Conservation (phyloP, 2,113 vertebrate species). For the Serinus canaria region DNA sequence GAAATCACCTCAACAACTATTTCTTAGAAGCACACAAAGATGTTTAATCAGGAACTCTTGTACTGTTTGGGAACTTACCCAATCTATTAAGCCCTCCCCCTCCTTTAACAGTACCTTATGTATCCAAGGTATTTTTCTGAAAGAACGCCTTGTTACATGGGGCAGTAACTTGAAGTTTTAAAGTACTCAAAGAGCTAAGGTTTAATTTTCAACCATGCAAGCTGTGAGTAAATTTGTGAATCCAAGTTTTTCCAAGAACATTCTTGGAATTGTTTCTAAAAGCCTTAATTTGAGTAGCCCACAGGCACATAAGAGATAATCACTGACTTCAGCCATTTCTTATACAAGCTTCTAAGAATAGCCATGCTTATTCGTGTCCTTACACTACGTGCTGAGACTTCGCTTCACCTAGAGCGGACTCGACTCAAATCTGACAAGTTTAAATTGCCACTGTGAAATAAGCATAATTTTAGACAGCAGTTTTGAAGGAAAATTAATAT, state of each 20-base stretch:
- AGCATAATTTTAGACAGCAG: background rate
- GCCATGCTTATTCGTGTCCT: accelerated
- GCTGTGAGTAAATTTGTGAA: background rate
- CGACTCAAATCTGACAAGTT: accelerated
- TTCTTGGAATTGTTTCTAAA: background rate
- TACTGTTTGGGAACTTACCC: background rate
- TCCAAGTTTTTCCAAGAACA: background rate
- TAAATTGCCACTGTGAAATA: background rate
- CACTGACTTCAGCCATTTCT: background rate
- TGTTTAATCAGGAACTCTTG: background rate
- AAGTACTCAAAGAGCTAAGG: background rate
- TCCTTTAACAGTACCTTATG: background rate
- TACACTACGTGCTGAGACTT: background rate
- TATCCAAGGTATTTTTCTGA: background rate
- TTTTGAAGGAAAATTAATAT: background rate
- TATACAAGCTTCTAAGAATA: background rate
- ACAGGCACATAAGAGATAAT: background rate
- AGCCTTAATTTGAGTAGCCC: background rate
- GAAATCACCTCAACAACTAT: background rate
- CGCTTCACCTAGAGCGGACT: background rate
- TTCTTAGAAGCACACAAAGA: background rate
- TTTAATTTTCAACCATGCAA: background rate
- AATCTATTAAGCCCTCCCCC: background rate
- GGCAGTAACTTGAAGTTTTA: background rate
- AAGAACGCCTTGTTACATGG: background rate